phyloP scores from a whole-genome alignment of 2,888 invertebrate species.

The Sacculina carcini region DNA sequence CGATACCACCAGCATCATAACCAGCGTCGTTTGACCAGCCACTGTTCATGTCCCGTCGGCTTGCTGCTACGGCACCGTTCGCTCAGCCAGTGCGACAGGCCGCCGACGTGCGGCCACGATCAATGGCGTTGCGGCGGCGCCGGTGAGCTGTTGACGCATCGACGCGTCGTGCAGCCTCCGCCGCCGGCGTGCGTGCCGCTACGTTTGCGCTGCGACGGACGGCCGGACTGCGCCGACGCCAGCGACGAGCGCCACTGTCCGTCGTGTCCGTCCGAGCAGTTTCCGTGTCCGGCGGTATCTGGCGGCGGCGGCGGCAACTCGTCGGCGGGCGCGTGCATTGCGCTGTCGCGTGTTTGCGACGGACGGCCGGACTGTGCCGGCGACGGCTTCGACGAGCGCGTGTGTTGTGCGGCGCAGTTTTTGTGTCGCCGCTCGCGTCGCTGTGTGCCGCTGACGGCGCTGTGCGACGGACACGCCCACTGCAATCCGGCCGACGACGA shows the following conservation, averaged over 20 bases:
- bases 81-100: slow-evolving; percentile 34
- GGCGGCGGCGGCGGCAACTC: too few species aligned
- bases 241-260: slow-evolving; percentile 51
- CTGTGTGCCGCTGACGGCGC: slow-evolving; percentile 10
- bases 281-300: too few species aligned
- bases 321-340: slow-evolving; percentile 38
- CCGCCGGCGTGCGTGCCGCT: not conserved
- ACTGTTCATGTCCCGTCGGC: slow-evolving; percentile 9
- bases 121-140: slow-evolving; percentile 54
- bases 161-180: too few species aligned
- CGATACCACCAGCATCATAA: too few species aligned
- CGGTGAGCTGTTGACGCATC: too few species aligned
- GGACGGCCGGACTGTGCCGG: slow-evolving; percentile 20
- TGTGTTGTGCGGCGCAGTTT: slow-evolving; percentile 17
- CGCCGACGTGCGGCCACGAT: slow-evolving; percentile 39
- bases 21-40: too few species aligned
- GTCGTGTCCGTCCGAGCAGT: slow-evolving; percentile 45
- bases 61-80: slow-evolving; percentile 20
- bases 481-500: slow-evolving; percentile 18
- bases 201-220: slow-evolving; percentile 46
- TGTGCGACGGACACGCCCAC: slow-evolving; percentile 17
- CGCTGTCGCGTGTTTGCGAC: slow-evolving; percentile 22
- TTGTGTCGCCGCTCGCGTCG: slow-evolving; percentile 15
- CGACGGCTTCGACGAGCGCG: slow-evolving; percentile 21
- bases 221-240: slow-evolving; percentile 52